A percentile compares a stretch with the other conserved stretches of the same genome.
Evolutionary conservation across 2,888 invertebrate genomes (phyloP).

Genomic region (Drosophila pseudotakahashii): DNA sequence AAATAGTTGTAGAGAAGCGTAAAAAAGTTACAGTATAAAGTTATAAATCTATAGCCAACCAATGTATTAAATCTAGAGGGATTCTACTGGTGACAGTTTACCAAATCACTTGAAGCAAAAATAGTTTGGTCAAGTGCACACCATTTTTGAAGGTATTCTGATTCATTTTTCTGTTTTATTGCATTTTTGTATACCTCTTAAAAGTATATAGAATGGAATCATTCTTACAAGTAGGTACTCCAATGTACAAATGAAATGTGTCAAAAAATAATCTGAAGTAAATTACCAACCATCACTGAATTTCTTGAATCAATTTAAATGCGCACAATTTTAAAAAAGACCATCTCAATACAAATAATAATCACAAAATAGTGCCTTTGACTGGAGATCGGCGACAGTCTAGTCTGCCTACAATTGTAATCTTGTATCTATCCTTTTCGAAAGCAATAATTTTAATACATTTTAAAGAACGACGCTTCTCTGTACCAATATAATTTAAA

Average conservation of each 20-base stretch:
- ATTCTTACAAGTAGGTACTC: not conserved
- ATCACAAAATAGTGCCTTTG: slow-evolving; percentile 77
- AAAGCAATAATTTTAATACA: slow-evolving; percentile 26
- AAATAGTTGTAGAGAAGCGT: slow-evolving; percentile 51
- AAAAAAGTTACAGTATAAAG: slow-evolving; percentile 55
- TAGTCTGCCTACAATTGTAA: slow-evolving; percentile 42
- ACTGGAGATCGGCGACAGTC: slow-evolving; percentile 58
- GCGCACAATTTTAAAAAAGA: slow-evolving; percentile 31
- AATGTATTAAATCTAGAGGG: slow-evolving; percentile 39
- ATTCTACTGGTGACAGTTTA: not conserved
- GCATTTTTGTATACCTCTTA: not conserved
- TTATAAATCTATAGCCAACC: slow-evolving; percentile 16
- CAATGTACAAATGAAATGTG: slow-evolving; percentile 25
- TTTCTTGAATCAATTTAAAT: slow-evolving; percentile 19
- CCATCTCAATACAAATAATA: slow-evolving; percentile 21
- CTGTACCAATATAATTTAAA: slow-evolving; percentile 10
- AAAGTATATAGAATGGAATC: not conserved
- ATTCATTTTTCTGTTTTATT: not conserved
- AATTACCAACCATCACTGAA: slow-evolving; percentile 2
- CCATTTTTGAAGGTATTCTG: not conserved
- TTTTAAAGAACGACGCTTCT: slow-evolving; percentile 13
- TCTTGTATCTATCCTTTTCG: slow-evolving; percentile 20
- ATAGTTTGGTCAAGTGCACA: not conserved
- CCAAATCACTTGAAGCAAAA: not conserved
- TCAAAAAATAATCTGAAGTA: slow-evolving; percentile 11